Percentiles rank a stretch among this genome's conserved stretches.
These are phyloP conservation scores for Procambarus clarkii DNA, from an alignment of 1,140 invertebrate species.

Conservation along the genomic window DNA sequence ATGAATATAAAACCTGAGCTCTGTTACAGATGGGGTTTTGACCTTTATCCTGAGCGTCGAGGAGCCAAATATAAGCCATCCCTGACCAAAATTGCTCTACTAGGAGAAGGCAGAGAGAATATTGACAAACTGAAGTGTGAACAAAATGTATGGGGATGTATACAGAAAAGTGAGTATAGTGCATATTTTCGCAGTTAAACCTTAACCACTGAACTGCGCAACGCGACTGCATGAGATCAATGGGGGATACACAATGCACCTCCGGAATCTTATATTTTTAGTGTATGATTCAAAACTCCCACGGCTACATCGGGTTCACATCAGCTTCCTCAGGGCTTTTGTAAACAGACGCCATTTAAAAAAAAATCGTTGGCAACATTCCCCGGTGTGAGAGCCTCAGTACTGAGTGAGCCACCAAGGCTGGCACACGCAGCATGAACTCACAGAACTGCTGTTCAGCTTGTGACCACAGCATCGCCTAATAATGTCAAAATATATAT, in stretches of 20 bases:
- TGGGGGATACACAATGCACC: conserved; percentile 6
- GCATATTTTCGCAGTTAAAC: too few species aligned
- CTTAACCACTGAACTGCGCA: too few species aligned
- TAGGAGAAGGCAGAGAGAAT: conserved; percentile 82
- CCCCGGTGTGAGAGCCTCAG: too few species aligned
- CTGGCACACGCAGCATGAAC: too few species aligned
- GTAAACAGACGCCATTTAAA: background rate
- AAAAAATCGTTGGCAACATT: background rate
- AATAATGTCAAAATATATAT: too few species aligned
- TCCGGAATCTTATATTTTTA: background rate
- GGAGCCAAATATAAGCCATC: conserved; percentile 79
- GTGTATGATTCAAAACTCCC: background rate
- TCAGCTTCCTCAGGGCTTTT: background rate
- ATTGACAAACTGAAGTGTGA: conserved; percentile 88
- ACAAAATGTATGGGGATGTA: conserved; percentile 84
- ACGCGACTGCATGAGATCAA: too few species aligned
- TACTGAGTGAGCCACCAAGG: too few species aligned
- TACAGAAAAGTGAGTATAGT: conserved; percentile 83
- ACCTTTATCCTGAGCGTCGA: conserved; percentile 90
- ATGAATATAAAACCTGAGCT: too few species aligned
- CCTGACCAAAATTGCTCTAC: conserved; percentile 78
- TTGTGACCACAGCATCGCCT: too few species aligned
- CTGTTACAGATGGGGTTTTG: conserved; percentile 80
- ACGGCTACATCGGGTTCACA: background rate
- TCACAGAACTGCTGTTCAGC: too few species aligned